Percentiles rank a stretch among this genome's conserved stretches.
These are phyloP conservation scores for Euspilapteryx auroguttella DNA, from an alignment of 2,888 invertebrate genomes.

Conservation along the genomic window DNA sequence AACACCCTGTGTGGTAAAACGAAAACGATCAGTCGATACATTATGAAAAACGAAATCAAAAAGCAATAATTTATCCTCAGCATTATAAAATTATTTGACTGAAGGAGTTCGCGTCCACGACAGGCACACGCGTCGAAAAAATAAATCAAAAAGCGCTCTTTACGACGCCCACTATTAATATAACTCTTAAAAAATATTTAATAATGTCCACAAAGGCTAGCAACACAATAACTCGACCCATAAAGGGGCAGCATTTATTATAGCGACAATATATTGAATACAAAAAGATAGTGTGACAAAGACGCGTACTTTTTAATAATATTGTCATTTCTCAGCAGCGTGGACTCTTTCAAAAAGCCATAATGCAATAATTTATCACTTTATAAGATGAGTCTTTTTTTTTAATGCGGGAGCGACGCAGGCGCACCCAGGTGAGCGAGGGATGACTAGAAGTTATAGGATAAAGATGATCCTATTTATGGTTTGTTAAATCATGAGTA, in stretches of 20 bases:
- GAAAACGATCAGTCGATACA: too few relatives aligned
- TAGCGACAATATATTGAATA: conserved; percentile 59
- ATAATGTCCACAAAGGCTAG: conserved; percentile 56
- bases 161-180: conserved; percentile 58
- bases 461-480: too few relatives aligned
- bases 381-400: conserved; percentile 55
- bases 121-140: conserved; percentile 61
- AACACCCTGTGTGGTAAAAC: too few relatives aligned
- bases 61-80: too few relatives aligned
- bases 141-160: conserved; percentile 53
- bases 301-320: conserved; percentile 60
- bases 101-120: too few relatives aligned
- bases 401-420: conserved; percentile 41
- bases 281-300: conserved; percentile 62
- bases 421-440: conserved; percentile 48
- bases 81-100: too few relatives aligned
- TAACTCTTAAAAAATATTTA: conserved; percentile 61
- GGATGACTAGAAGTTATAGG: conserved; percentile 32
- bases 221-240: conserved; percentile 48
- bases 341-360: conserved; percentile 62
- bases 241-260: conserved; percentile 60
- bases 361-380: conserved; percentile 61
- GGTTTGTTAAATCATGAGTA: too few relatives aligned
- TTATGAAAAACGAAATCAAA: too few relatives aligned
- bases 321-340: conserved; percentile 62